A percentile compares a stretch with the other conserved stretches of the same genome.
Evolutionary conservation across 64 coral and sea anemone species (phyloP).

Genomic region (Stylophora pistillata): DNA sequence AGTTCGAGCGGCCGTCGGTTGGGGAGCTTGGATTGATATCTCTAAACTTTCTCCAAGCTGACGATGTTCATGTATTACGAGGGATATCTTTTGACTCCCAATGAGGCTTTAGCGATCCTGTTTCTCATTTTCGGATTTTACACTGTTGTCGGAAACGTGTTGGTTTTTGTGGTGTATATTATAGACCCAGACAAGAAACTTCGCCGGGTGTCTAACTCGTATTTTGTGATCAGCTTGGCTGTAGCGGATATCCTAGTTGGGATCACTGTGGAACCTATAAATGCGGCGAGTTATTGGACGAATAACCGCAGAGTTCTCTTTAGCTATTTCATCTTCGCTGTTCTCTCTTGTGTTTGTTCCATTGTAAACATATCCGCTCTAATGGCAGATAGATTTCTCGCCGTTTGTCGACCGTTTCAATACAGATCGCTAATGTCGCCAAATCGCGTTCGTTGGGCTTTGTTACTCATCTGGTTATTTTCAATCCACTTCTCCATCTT

Average conservation of each 20-base stretch:
- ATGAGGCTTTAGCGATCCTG: conserved; percentile 58
- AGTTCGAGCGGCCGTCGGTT: neutral
- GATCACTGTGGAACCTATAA: conserved; percentile 82
- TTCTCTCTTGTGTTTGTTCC: conserved; percentile 85
- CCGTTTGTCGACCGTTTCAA: conserved; percentile 72
- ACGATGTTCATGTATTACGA: conserved; percentile 72
- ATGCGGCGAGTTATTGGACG: conserved; percentile 80
- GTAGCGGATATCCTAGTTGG: conserved; percentile 89
- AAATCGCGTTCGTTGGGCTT: conserved; percentile 25
- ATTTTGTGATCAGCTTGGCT: conserved; percentile 82
- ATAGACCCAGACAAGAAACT: conserved; percentile 79
- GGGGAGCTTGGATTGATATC: neutral
- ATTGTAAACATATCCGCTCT: conserved; percentile 79
- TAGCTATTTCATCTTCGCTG: conserved; percentile 76
- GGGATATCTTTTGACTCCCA: conserved; percentile 85
- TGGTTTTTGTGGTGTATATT: conserved; percentile 77
- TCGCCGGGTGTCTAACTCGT: conserved; percentile 66
- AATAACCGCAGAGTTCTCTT: conserved; percentile 66
- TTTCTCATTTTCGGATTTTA: conserved; percentile 83
- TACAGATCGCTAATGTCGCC: conserved; percentile 66
- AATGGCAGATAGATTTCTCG: conserved; percentile 79
- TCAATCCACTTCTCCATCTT: conserved; percentile 76
- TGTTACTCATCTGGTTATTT: conserved; percentile 70
- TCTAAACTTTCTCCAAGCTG: conserved; percentile 21
- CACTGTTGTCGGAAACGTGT: conserved; percentile 78